A percentile compares a stretch with the other conserved stretches of the same genome.
Conservation (phyloP, 2,888 invertebrate species). For the Apotomis capreana region DNA sequence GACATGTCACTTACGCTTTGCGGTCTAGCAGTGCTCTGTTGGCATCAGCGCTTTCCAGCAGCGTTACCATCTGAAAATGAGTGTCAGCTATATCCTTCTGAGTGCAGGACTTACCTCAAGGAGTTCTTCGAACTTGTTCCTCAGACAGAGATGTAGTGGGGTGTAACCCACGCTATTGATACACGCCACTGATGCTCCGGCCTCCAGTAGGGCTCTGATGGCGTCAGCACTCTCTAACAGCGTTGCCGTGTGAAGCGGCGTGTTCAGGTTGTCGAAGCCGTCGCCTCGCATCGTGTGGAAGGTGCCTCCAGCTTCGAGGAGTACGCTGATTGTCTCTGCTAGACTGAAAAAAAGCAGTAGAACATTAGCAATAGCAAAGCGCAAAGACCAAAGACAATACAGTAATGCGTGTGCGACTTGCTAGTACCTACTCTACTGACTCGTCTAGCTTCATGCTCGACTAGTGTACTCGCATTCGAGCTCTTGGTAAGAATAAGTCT, state of each 20-base stretch:
- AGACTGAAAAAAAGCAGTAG: slow-evolving; percentile 17
- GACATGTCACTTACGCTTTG: too few species aligned
- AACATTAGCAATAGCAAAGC: too few species aligned
- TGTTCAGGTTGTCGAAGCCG: slow-evolving; percentile 44
- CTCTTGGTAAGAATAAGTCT: too few species aligned
- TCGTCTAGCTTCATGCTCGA: too few species aligned
- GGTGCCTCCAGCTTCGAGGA: slow-evolving; percentile 23
- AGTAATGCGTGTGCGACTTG: too few species aligned
- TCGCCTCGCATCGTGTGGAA: slow-evolving; percentile 36
- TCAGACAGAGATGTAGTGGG: slow-evolving; percentile 57
- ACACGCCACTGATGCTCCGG: slow-evolving; percentile 44
- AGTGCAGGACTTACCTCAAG: slow-evolving; percentile 15
- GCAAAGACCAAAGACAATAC: too few species aligned
- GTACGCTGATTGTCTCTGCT: slow-evolving; percentile 23
- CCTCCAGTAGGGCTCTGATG: slow-evolving; percentile 8
- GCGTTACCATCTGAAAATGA: too few species aligned
- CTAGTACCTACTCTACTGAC: too few species aligned
- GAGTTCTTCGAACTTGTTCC: slow-evolving; percentile 45
- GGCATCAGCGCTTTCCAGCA: too few species aligned
- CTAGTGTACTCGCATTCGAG: too few species aligned
- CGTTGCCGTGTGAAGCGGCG: slow-evolving; percentile 62
- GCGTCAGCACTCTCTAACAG: slow-evolving; percentile 28
- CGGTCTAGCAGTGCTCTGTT: too few species aligned
- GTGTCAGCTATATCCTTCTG: too few species aligned
- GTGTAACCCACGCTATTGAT: slow-evolving; percentile 56